These are phyloP conservation scores for Halocynthia roretzi DNA, from an alignment of 23 tunicate species.

Conservation along the genomic window DNA sequence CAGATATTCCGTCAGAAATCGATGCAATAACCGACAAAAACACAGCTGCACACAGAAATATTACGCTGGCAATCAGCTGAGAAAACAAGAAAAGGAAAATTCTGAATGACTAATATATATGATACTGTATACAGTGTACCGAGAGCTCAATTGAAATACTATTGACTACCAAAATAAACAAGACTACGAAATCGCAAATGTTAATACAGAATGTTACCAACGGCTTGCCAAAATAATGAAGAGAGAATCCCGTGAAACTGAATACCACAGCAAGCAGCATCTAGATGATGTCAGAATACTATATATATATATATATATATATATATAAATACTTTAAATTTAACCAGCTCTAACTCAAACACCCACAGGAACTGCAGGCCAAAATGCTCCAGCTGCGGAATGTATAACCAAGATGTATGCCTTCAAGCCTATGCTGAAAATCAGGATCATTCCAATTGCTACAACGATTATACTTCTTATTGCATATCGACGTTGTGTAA, in stretches of 20 bases:
- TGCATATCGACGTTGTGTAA: slow-evolving; percentile 8
- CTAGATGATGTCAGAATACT: not conserved
- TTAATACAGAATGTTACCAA: slow-evolving; percentile 1
- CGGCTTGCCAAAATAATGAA: slow-evolving; percentile 3
- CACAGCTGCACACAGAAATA: slow-evolving; percentile 9
- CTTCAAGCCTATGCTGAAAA: slow-evolving; percentile 9
- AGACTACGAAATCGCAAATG: no score
- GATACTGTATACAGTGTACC: not conserved
- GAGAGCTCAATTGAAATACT: no score
- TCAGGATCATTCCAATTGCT: slow-evolving; percentile 3
- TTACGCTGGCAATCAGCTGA: slow-evolving; percentile 20
- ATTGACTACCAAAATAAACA: no score
- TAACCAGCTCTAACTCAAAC: not conserved
- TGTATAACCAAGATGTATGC: slow-evolving; percentile 14
- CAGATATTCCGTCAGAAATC: slow-evolving; percentile 20
- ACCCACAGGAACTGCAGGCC: slow-evolving; percentile 30
- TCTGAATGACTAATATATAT: not conserved
- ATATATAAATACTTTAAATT: no score
- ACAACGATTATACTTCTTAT: slow-evolving; percentile 13
- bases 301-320: no score
- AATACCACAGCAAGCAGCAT: slow-evolving; percentile 20
- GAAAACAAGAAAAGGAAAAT: not conserved
- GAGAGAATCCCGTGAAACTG: slow-evolving; percentile 10
- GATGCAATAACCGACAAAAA: slow-evolving; percentile 9
- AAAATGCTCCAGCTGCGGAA: slow-evolving; percentile 21